Conservation (phyloP, 2,888 invertebrate species). For the Hipparchia sbordonii region DNA sequence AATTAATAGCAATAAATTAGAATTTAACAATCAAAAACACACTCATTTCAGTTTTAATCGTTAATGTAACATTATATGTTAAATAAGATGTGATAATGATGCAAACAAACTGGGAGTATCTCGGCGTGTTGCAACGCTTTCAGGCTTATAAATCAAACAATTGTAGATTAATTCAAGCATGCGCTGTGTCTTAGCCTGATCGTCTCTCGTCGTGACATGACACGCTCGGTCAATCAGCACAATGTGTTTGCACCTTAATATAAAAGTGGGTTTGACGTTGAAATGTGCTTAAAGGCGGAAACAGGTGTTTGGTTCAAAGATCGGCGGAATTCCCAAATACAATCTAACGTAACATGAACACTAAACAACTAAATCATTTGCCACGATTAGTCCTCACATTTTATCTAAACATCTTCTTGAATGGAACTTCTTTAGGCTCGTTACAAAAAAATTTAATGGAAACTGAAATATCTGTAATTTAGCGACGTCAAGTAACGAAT, state of each 20-base stretch:
- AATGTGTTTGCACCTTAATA: constrained; percentile 13
- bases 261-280: constrained; percentile 63
- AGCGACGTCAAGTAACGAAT: neutral
- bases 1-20: constrained; percentile 64
- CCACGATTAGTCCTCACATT: constrained; percentile 60
- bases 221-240: neutral
- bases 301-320: constrained; percentile 62
- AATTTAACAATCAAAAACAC: constrained; percentile 52
- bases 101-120: neutral
- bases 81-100: constrained; percentile 42
- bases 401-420: constrained; percentile 1
- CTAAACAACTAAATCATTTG: constrained; percentile 77
- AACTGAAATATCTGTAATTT: neutral
- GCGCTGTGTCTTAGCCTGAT: too few relatives aligned
- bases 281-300: constrained; percentile 70
- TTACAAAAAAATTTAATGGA: neutral
- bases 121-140: neutral
- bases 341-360: constrained; percentile 81
- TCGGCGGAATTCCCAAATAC: constrained; percentile 68
- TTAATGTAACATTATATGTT: constrained; percentile 37
- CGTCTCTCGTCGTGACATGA: neutral
- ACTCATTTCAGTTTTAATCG: constrained; percentile 37
- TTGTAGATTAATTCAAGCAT: neutral
- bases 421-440: neutral
- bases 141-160: neutral